A percentile compares a stretch with the other conserved stretches of the same genome.
Evolutionary conservation across 2,797 vertebrate species (phyloP).

Genomic region (Arnoldichthys spilopterus): DNA sequence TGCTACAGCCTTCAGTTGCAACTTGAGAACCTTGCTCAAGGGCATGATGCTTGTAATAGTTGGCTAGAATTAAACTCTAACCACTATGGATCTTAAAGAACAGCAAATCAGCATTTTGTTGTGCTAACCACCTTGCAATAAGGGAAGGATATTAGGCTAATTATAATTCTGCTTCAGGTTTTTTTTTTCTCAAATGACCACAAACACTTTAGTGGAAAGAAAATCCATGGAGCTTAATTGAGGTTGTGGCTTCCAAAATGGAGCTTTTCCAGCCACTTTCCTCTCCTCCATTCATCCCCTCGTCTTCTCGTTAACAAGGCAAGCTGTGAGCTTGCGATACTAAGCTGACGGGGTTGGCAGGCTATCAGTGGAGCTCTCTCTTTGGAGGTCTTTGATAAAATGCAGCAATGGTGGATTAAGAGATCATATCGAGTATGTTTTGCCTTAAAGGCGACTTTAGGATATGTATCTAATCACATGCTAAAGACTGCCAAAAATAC

Average conservation of each 20-base stretch:
- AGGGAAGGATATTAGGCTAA: neutral
- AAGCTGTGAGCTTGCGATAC: conserved; percentile 56
- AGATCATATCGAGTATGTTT: conserved; percentile 70
- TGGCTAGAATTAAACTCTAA: neutral
- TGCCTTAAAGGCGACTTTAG: conserved; percentile 63
- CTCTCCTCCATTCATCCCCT: conserved; percentile 3
- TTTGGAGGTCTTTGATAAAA: conserved; percentile 65
- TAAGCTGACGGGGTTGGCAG: conserved; percentile 65
- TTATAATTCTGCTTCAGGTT: conserved; percentile 1
- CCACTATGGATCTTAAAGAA: neutral
- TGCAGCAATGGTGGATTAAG: conserved; percentile 65
- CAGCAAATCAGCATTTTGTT: neutral
- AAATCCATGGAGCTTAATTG: conserved; percentile 36
- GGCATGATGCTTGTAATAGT: neutral
- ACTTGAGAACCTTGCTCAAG: neutral
- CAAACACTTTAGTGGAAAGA: conserved; percentile 9
- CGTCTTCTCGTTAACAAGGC: conserved; percentile 42
- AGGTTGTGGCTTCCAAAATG: conserved; percentile 24
- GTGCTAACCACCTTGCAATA: neutral
- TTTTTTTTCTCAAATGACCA: conserved; percentile 21
- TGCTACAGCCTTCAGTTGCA: neutral
- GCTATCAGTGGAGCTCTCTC: conserved; percentile 58
- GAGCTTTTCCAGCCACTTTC: conserved; percentile 20
- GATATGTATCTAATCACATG: conserved; percentile 61
- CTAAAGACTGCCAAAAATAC: conserved; percentile 60